A percentile compares a stretch with the other conserved stretches of the same genome.
These are phyloP conservation scores for Siniperca scherzeri DNA, from an alignment of 2,797 vertebrate genomes.

Conservation along the genomic window DNA sequence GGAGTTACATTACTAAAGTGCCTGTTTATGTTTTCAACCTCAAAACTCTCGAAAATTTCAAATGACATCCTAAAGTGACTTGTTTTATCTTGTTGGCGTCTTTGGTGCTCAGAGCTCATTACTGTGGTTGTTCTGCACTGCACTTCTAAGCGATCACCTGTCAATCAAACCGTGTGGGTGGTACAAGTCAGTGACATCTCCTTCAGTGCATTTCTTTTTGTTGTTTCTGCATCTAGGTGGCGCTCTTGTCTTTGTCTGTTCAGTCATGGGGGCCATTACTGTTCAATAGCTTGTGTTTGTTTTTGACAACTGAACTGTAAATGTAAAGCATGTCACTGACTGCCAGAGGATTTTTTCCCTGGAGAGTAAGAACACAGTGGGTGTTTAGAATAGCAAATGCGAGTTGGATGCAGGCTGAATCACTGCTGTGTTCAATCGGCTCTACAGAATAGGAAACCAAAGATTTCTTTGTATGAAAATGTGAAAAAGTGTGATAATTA, in stretches of 20 bases:
- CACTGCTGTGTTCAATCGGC: constrained; percentile 20
- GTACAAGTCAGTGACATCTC: not conserved
- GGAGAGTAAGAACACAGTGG: constrained; percentile 14
- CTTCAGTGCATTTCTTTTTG: not conserved
- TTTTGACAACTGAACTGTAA: constrained; percentile 27
- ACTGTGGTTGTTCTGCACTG: not conserved
- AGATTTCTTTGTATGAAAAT: constrained; percentile 11
- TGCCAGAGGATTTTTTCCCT: constrained; percentile 15
- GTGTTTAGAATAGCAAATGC: not conserved
- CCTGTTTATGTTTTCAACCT: not conserved
- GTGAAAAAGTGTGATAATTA: not conserved
- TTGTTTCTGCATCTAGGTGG: constrained; percentile 21
- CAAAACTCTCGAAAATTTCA: not conserved
- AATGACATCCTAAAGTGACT: not conserved
- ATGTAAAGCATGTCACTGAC: constrained; percentile 27
- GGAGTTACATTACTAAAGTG: not conserved
- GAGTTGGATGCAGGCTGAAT: not conserved
- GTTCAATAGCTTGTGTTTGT: not conserved
- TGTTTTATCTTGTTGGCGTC: not conserved
- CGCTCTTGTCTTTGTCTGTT: constrained; percentile 3
- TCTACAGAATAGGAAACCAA: not conserved
- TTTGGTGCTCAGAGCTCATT: not conserved
- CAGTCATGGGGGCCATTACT: not conserved
- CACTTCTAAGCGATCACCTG: not conserved
- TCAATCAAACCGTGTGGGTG: not conserved